Base-by-base conservation (phyloP, 1,140 invertebrate species). In the Prorops nasuta region DNA sequence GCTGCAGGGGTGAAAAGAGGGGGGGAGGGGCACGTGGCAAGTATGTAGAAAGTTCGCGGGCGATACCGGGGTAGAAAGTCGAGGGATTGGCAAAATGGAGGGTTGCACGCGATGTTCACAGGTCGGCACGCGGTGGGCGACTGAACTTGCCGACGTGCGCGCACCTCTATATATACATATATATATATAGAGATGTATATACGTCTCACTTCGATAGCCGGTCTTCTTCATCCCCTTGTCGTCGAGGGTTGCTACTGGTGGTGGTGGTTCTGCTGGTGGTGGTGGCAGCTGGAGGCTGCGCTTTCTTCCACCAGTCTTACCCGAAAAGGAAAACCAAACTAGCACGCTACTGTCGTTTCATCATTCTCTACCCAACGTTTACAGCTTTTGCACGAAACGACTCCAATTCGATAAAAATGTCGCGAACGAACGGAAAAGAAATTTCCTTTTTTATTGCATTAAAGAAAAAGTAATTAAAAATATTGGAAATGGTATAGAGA, bases 151-250 rank as follows among this genome's bases (percentile, higher is more conserved):
- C 58, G 60, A 56, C 60, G 63, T 60, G 54, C 64, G 64, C 64
- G 63, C 63, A 61, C 63, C 61, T 56, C 61, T 58, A 61, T 65
- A 43, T 50, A 50, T 44, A 44, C 32, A 40, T 44, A 43, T 38
- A 48, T 48, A 48, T 39, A 64, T 63, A 63, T 63, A 63, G 54
- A n/a, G n/a, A 60, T 60, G 60, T 64, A 64, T 62, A 62, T 43
- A 62, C 51, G 56, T 61, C 56, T 58, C 63, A 54, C 63, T 61
- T 60, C 54, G 58, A 61, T 61, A 63, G 44, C 61, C 55, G 58
- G 61, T 63, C 62, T 65, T 63, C 63, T 65, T 65, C 63, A 65
- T 65, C 61, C 61, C 63, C 58, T 59, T 65, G 63, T 60, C 58
- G 58, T 56, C 55, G 61, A 52, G 54, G 56, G 60, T 40, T 32